Evolutionary conservation across 2,888 invertebrate species (phyloP), one percentile per base, ranked within the genome.

Genomic region (Mantis religiosa): DNA sequence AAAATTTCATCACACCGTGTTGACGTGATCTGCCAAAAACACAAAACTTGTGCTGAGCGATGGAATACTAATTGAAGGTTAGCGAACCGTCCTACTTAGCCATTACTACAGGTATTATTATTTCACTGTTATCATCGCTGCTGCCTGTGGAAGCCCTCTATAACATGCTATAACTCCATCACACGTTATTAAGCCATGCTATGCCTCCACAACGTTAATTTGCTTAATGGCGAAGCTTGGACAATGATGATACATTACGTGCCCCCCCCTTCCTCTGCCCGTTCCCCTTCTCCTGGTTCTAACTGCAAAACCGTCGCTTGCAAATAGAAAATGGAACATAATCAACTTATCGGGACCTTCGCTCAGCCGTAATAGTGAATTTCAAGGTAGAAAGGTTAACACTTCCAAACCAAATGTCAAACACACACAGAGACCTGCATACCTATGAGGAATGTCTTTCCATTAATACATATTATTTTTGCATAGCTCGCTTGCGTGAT

Each of bases 241-340:
- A 83, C 88, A 88, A 88, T 88, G 88, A 84, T 88, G 88, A 88
- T 88, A 84, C 84, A 88, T 88, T 84, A 84, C 84, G 83, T 27
- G 71, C 28, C 28, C n/a, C 85, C 15, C 54, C 71, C 71, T 2
- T 9, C 3, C 20, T 12, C 34, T 30, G 12, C 84, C 20, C 41
- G 27, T 12, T 47, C 28, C 86, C 54, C 54, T 20, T 20, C 20
- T 20, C 20, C 20, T 2, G 54, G 20, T 20, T 54, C 54, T 54
- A 54, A 54, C 54, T 71, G 54, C 54, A 71, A 71, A 71, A 86
- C 54, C 86, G 28, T 86, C 86, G 81, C 81, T 86, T 86, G 28
- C 81, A 81, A 86, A 86, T 86, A 86, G 28, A 86, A 86, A 54
- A 86, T 86, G 85, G 85, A 85, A 85, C 85, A 85, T 85, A n/a